Evolutionary conservation across 2,888 invertebrate species (phyloP).

Genomic region (Agriopis marginaria): DNA sequence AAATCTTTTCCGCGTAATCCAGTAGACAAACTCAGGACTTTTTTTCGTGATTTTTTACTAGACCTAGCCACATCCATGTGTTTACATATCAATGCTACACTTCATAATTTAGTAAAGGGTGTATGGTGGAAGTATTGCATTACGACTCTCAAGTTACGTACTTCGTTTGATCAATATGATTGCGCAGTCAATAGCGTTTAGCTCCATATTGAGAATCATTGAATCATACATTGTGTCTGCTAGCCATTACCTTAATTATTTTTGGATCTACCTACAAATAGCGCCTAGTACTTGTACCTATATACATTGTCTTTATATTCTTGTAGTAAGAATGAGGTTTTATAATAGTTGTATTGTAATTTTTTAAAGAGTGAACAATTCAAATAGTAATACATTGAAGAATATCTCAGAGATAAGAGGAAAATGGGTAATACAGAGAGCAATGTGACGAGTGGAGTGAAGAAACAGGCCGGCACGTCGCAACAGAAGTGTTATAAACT

Average conservation of each 20-base stretch:
- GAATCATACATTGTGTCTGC: too few species aligned
- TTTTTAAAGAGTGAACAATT: too few species aligned
- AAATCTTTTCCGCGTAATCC: too few species aligned
- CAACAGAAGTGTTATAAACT: slow-evolving; percentile 94
- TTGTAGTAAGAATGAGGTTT: not conserved
- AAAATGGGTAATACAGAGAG: slow-evolving; percentile 92
- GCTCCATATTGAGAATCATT: not conserved
- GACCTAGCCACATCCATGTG: too few species aligned
- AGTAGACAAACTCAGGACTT: too few species aligned
- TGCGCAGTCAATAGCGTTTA: not conserved
- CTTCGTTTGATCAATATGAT: slow-evolving; percentile 11
- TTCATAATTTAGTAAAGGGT: not conserved
- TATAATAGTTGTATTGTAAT: not conserved
- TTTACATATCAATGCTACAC: too few species aligned
- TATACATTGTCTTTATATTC: slow-evolving; percentile 24
- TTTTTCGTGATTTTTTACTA: too few species aligned
- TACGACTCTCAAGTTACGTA: not conserved
- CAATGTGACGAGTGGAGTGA: slow-evolving; percentile 97
- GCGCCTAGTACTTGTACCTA: not conserved
- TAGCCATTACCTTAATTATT: too few species aligned
- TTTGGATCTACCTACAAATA: too few species aligned
- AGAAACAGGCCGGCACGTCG: slow-evolving; percentile 96
- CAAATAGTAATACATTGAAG: too few species aligned
- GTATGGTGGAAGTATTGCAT: too few species aligned
- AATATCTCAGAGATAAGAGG: not conserved